Base-by-base conservation (phyloP, 2,888 invertebrate genomes). In the Lasius platythorax region DNA sequence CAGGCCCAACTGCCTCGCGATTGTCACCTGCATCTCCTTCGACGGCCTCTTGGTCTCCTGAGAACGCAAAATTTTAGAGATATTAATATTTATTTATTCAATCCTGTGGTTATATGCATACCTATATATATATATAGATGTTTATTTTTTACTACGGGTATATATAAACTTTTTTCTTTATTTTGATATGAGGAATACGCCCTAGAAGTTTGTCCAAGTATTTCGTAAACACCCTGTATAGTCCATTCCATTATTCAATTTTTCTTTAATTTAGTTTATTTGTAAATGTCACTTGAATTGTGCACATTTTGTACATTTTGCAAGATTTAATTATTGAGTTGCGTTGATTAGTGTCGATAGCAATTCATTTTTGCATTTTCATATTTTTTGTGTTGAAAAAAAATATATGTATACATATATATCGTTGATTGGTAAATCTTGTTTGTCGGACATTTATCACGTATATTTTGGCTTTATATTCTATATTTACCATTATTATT, bases 1-100 rank as follows among this genome's bases (percentile, higher is more conserved):
- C 90, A 99, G 96, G 87, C 99, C 99, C 92, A 99, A 96, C 95
- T 99, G 99, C 91, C 99, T 96, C 43, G 99, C 99, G 96, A 99
- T 99, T 93, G 99, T 99, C 93, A 99, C 99, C 96, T 99, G 99
- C 99, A 99, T 99, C 96, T 99, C 99, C 96, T 99, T 99, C 91
- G 99, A 99, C 92, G 99, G 99, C 95, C 99, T 97, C 95, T 99
- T 99, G 87, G 99, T 99, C 97, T 99, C 99, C 98, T 98, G 96
- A 86, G 30, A 87, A 83, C 56, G 3, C 6, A 43, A 12, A 9
- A 15, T 12, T 76, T 30, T 12, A 30, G 12, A 46, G 30, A 28
- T 5, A 9, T 72, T 15, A 15, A 23, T 56, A 40, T 12, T 40
- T 3, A 5, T 28, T 61, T 46, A 12, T 12, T 53, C 50, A 50